These are phyloP conservation scores for Dolichoris vasculosae DNA, from an alignment of 1,140 invertebrate species.

Conservation along the genomic window DNA sequence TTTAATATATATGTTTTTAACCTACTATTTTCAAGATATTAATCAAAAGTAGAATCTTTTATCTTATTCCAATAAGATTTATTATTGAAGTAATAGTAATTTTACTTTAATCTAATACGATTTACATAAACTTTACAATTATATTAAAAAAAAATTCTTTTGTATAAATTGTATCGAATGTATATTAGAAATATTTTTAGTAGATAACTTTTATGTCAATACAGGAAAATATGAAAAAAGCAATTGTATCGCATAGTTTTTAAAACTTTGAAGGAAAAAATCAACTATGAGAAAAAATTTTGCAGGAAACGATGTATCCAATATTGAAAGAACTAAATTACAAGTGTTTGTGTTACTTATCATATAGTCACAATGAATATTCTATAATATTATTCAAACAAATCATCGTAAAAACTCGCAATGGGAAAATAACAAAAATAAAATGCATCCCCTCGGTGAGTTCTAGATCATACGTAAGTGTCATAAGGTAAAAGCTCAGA, in stretches of 20 bases:
- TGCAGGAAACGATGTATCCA: background rate
- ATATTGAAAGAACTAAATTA: no score
- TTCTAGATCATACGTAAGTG: background rate
- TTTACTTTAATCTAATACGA: no score
- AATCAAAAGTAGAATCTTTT: no score
- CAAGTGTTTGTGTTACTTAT: no score
- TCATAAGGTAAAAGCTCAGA: background rate
- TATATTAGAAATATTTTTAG: no score
- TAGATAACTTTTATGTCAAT: background rate
- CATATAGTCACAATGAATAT: background rate
- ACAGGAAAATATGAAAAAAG: background rate
- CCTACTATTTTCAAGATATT: no score
- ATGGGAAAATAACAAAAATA: background rate
- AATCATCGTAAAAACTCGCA: background rate
- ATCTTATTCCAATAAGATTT: no score
- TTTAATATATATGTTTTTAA: no score
- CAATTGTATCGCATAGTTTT: background rate
- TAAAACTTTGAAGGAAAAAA: background rate
- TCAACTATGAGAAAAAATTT: background rate
- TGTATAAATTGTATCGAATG: no score
- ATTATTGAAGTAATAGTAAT: no score
- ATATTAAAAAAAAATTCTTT: no score
- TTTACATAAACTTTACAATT: no score
- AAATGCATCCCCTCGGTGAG: background rate
- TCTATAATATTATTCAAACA: background rate